Base-by-base conservation (phyloP, 2,113 vertebrate genomes). In the Perca flavescens region DNA sequence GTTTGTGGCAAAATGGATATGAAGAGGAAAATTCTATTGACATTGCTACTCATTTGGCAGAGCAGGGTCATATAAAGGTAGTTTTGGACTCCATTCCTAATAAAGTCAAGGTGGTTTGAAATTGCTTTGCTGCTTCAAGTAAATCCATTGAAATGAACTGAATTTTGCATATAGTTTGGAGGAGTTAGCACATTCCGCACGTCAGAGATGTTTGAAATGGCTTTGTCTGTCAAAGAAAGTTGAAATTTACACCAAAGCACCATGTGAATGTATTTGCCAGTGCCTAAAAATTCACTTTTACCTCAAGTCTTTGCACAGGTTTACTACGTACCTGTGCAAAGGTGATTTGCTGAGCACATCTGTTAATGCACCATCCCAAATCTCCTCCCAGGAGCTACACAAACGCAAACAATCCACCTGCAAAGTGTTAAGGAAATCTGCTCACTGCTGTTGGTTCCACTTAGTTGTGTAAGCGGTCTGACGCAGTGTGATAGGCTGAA, bases 401-500 rank as follows among this genome's bases (percentile, higher is more conserved):
- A 36, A 50, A 47, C 10, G 25, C 28, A 53, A 31, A 56, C 2
- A 43, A 1, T 17, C 60, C 69, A 21, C 61, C 57, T n/a, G 46
- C 9, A 60, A 52, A 68, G 66, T 46, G 50, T n/a, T 69, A 21
- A 10, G 12, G 28, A 17, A 40, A 19, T 58, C 25, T 49, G 54
- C 25, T 70, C 6, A 15, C 53, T 43, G 64, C 53, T 74, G 77
- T 52, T 34, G 66, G 17, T 54, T 62, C 36, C 46, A 49, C 56
- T 72, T 75, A 57, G 16, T 62, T 47, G 16, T 69, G 49, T 50
- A 64, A 63, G 62, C 67, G 53, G 58, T 46, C 72, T 62, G 66
- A 62, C 70, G 67, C 14, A 46, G 46, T 63, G 34, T 19, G 50
- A 43, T 68, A 34, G 47, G 14, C 57, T 69, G 64, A 79, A 67